These are phyloP conservation scores for Coracopsis vasa DNA, from an alignment of 2,113 vertebrate species.

Conservation along the genomic window DNA sequence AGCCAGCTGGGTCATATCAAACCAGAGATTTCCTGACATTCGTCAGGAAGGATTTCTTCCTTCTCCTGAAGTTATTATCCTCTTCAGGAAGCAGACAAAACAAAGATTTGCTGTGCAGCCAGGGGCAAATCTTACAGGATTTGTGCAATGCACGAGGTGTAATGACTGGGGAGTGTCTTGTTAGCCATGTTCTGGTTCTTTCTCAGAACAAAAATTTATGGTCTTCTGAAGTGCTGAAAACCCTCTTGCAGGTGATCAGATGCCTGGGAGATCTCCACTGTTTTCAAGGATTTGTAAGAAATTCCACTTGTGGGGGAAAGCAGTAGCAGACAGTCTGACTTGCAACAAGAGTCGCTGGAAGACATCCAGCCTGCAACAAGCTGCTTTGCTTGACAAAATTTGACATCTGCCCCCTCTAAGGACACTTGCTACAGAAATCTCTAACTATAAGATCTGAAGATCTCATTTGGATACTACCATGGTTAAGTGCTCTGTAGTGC, in stretches of 20 bases:
- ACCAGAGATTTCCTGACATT: constrained; percentile 23
- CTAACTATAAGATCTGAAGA: background rate
- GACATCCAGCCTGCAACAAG: background rate
- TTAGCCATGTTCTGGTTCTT: background rate
- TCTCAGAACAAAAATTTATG: background rate
- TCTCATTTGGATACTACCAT: background rate
- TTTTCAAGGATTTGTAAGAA: background rate
- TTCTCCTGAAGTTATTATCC: constrained; percentile 2
- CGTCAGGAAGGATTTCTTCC: constrained; percentile 2
- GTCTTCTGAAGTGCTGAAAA: background rate
- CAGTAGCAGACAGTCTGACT: constrained; percentile 6
- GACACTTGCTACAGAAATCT: background rate
- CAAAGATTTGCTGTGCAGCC: constrained; percentile 5
- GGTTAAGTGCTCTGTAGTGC: background rate
- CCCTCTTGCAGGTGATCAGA: background rate
- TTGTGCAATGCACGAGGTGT: background rate
- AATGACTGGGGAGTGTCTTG: background rate
- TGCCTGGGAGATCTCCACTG: background rate
- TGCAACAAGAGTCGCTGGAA: background rate
- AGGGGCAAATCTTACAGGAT: constrained; percentile 5
- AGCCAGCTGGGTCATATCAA: background rate
- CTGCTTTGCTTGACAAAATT: background rate
- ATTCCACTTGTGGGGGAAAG: background rate
- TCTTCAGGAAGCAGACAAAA: constrained; percentile 25
- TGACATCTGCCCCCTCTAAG: background rate